Conservation (phyloP, 2,888 invertebrate genomes). For the Bellardia bayeri region DNA sequence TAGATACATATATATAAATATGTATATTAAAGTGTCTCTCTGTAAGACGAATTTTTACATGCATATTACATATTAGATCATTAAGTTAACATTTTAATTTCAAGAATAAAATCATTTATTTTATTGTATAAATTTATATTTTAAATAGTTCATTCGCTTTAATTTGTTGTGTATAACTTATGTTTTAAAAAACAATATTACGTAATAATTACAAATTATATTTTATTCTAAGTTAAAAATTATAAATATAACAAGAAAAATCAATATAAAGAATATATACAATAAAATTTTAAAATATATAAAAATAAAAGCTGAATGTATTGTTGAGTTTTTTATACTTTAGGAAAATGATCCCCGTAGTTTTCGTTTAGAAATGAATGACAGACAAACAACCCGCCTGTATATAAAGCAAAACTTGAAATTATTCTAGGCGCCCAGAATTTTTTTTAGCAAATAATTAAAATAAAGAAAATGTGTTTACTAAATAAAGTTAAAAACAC, state of each 20-base stretch:
- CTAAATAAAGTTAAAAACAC: too few species aligned
- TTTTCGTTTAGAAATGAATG: neutral
- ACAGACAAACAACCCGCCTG: too few species aligned
- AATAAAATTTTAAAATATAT: slow-evolving; percentile 52
- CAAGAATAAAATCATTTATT: slow-evolving; percentile 26
- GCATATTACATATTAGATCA: slow-evolving; percentile 16
- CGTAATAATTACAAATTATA: slow-evolving; percentile 46
- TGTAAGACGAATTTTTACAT: slow-evolving; percentile 56
- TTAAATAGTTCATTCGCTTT: slow-evolving; percentile 47
- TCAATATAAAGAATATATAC: slow-evolving; percentile 42
- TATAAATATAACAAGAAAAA: slow-evolving; percentile 46
- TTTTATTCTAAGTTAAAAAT: slow-evolving; percentile 57
- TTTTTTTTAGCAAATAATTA: too few species aligned
- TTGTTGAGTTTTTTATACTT: neutral
- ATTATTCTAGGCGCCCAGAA: neutral
- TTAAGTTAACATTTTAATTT: slow-evolving; percentile 46
- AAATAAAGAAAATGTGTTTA: too few species aligned
- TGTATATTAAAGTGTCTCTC: slow-evolving; percentile 21
- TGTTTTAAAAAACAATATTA: slow-evolving; percentile 33
- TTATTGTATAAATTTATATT: slow-evolving; percentile 53
- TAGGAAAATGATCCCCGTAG: neutral
- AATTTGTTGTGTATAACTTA: slow-evolving; percentile 57
- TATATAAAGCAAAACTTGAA: too few species aligned
- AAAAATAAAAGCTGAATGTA: neutral
- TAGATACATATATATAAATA: neutral